Evolutionary conservation across 2,888 invertebrate species (phyloP), one percentile per base, ranked within the genome.

Genomic region (Scaptomyza caliginosa): DNA sequence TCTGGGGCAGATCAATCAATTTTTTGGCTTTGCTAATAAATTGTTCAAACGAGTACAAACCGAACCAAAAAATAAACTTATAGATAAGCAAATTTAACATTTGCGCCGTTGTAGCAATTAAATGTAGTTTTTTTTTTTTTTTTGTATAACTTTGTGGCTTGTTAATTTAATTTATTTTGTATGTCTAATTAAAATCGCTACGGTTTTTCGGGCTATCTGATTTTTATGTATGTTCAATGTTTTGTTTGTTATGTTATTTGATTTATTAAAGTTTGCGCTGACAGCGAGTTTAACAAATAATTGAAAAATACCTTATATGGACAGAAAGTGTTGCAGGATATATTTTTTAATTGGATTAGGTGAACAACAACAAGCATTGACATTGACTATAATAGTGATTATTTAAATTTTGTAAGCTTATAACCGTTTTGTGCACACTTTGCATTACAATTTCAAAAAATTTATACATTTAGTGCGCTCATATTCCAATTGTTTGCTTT

Each of bases 91-190:
- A 66, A 79, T 79, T 83, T 62, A 77, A 71, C 80, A 74, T 68
- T 62, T 66, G 67, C 58, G 63, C 43, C 49, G 55, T 72, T 74
- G 74, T 79, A 74, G 79, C 86, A 79, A 82, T 81, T 81, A 85
- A 74, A 49, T 56, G 40, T 19, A 55, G 60, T 4, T n/a, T 26
- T 26, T 30, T n/a, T 4, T 38, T 64, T 45, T 23, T 8, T 57
- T 52, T 67, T 46, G 40, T 50, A 26, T 32, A 51, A 8, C 21
- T 51, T 60, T 54, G 57, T 46, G 55, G 58, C 17, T 74, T 85
- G 85, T 76, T 76, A 82, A 81, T 82, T 81, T 71, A 74, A 81
- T 81, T 82, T 82, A 79, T 82, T 85, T 72, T 82, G 79, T 68
- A 63, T 82, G 82, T 72, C 79, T 76, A 66, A 74, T 72, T 72